These are phyloP conservation scores for Polyommatus icarus DNA, from an alignment of 2,888 invertebrate genomes.

Conservation along the genomic window DNA sequence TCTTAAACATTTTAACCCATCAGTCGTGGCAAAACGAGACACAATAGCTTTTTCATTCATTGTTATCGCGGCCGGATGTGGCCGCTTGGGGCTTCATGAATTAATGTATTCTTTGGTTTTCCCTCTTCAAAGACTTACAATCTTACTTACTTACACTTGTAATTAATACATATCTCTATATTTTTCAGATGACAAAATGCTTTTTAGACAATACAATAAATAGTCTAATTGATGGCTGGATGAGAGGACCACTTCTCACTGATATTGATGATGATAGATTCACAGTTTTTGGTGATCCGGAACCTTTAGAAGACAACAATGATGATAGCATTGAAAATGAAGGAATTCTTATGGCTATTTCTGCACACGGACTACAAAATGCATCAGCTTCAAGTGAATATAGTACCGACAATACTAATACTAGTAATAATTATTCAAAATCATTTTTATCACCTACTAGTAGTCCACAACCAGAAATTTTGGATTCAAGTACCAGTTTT, in stretches of 20 bases:
- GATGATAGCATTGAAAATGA: slow-evolving; percentile 84
- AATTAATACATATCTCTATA: slow-evolving; percentile 31
- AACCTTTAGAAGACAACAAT: slow-evolving; percentile 78
- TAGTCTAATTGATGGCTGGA: slow-evolving; percentile 82
- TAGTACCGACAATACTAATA: slow-evolving; percentile 38
- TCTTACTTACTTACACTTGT: background rate
- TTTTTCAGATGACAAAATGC: slow-evolving; percentile 79
- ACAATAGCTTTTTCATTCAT: too few relatives aligned
- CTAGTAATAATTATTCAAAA: slow-evolving; percentile 40
- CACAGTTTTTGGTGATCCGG: slow-evolving; percentile 69
- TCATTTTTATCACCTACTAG: slow-evolving; percentile 48
- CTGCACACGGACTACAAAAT: slow-evolving; percentile 84
- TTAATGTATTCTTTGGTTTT: background rate
- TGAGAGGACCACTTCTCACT: slow-evolving; percentile 68
- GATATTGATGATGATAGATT: slow-evolving; percentile 59
- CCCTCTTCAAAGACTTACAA: background rate
- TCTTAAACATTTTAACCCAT: background rate
- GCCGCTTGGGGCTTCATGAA: too few relatives aligned
- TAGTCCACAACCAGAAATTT: slow-evolving; percentile 53
- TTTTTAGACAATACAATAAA: slow-evolving; percentile 87
- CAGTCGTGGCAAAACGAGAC: too few relatives aligned
- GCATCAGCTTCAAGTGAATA: slow-evolving; percentile 52
- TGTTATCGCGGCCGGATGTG: too few relatives aligned
- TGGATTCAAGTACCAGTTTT: slow-evolving; percentile 41
- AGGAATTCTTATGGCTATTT: slow-evolving; percentile 87